Evolutionary conservation across 2,888 invertebrate species (phyloP), one percentile per base, ranked within the genome.

Genomic region (Drosophila greeni): DNA sequence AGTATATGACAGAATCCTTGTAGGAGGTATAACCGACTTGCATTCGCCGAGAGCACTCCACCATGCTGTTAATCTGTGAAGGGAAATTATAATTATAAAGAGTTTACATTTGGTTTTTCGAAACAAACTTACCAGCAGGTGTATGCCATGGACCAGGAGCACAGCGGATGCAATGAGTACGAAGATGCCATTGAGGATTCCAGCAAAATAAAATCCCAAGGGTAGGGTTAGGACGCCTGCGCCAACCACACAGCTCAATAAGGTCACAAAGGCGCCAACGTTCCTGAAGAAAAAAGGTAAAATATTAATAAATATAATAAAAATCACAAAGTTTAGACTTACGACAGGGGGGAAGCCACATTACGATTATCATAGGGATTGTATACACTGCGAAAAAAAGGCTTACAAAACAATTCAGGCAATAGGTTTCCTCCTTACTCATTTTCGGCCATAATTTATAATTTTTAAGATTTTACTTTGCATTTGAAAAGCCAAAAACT

Each of bases 151-250:
- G 9, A 75, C 57, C 0, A 84, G 36, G 2, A 82, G 2, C 0
- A 47, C 1, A 2, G 66, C 45, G 1, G 1, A 0, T 0, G 64
- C 0, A 0, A 53, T 1, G 6, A 70, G 64, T 9, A 82, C 1
- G 0, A 76, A 0, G 0, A 31, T 0, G 7, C 83, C 83, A n/a
- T 40, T 52, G 12, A 71, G 1, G 6, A 54, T n/a, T 3, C 79
- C 85, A 2, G 48, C 33, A 12, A 49, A 66, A 9, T 3, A 20
- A 26, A 60, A 76, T n/a, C 70, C 79, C 43, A 76, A 11, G 0
- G 85, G 85, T 55, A 84, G 39, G 5, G 85, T 60, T 20, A 84
- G 48, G 8, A 70, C 54, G 0, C 79, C 79, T 0, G 68, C 66
- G 1, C 85, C 83, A 8, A 76, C 5, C 1, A 76, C 70, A 20